These are phyloP conservation scores for Stenopsyche tienmushanensis DNA, from an alignment of 1,140 invertebrate genomes.

Conservation along the genomic window DNA sequence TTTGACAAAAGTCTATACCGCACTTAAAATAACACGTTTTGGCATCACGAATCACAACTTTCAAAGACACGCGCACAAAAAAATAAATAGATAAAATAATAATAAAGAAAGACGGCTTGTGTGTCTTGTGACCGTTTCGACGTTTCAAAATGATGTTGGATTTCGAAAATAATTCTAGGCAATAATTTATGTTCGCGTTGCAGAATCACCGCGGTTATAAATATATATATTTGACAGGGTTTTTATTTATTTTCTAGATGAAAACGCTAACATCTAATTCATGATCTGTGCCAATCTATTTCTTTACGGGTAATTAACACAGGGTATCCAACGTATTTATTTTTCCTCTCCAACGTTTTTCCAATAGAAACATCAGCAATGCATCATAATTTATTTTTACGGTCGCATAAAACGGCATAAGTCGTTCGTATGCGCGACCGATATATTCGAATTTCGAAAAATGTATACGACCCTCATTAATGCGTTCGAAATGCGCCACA, in stretches of 20 bases:
- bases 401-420: no score
- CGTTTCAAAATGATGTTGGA: constrained; percentile 27
- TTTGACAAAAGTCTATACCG: constrained; percentile 22
- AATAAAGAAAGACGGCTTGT: constrained; percentile 10
- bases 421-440: no score
- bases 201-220: constrained; percentile 9
- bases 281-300: constrained; percentile 32
- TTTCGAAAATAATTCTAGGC: constrained; percentile 27
- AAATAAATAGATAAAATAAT: not conserved
- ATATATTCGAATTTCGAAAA: no score
- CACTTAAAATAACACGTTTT: constrained; percentile 25
- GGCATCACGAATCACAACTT: constrained; percentile 6
- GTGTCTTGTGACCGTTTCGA: constrained; percentile 28
- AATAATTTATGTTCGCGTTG: constrained; percentile 23
- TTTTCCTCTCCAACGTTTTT: not conserved
- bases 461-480: no score
- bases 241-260: constrained; percentile 29
- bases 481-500: no score
- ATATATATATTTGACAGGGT: not conserved
- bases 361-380: constrained; percentile 8
- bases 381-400: constrained; percentile 20
- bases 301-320: constrained; percentile 29
- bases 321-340: constrained; percentile 20
- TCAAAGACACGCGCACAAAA: constrained; percentile 6
- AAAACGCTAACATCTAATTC: constrained; percentile 25